Evolutionary conservation across 2,888 invertebrate genomes (phyloP), one percentile per base, ranked within the genome.

Genomic region (Nebria salina): DNA sequence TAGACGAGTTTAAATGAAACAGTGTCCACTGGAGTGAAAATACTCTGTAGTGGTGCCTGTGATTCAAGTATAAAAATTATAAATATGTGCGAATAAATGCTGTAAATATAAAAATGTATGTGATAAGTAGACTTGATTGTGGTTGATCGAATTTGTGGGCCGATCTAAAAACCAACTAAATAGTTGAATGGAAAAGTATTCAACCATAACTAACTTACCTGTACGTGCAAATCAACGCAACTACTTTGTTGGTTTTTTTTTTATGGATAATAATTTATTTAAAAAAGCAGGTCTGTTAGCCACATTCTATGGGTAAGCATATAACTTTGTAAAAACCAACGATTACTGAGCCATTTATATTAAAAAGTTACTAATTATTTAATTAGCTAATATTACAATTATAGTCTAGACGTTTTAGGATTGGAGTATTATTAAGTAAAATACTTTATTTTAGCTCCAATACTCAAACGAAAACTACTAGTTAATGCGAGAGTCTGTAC

Each of bases 261-360:
- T 20, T 20, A 20, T 76, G 66, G 70, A 78, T 75, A 75, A 70
- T 72, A 64, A 25, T 77, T 20, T n/a, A 20, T 25, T 15, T 7
- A 65, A 34, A 43, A 34, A 87, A 86, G 88, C 88, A 88, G 88
- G 88, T 88, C 87, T 88, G 87, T 87, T 73, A 88, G 89, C 88
- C 88, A 88, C 89, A 89, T 89, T 89, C 88, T 88, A 89, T 88
- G 88, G 88, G 87, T 86, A 87, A 87, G 86, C 86, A 85, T 84
- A 83, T 84, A 83, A 54, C 54, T 54, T 54, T 8, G 54, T 54
- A 83, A 82, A 76, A 83, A 34, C 34, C 34, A 34, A 34, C 34
- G 34, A 34, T 34, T 84, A 82, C 70, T 81, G 81, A 66, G 68
- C 72, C 66, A 65, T 78, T 78, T 74, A 77, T 83, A 83, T 82